Conservation (phyloP, 2,113 vertebrate genomes). For the Chrysochloris asiatica region DNA sequence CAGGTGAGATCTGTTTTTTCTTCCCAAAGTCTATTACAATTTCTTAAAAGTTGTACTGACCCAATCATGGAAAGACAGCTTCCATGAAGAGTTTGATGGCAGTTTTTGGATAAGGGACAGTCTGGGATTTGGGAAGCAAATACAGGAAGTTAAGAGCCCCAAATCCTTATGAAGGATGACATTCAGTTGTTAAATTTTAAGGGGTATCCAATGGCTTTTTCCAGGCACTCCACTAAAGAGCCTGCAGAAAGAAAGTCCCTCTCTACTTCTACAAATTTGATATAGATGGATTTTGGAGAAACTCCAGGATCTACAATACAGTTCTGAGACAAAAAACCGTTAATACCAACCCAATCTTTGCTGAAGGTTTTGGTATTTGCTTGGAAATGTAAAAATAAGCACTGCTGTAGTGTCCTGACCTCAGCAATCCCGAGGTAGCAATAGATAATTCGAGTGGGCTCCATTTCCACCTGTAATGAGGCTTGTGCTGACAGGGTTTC, state of each 20-base stretch:
- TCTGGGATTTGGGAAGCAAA: neutral
- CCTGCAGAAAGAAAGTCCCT: slow-evolving; percentile 99
- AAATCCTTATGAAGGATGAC: slow-evolving; percentile 86
- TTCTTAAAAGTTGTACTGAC: slow-evolving; percentile 62
- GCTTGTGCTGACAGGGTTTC: slow-evolving; percentile 82
- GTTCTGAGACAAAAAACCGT: slow-evolving; percentile 95
- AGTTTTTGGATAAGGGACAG: slow-evolving; percentile 59
- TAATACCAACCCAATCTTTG: slow-evolving; percentile 91
- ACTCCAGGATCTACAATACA: slow-evolving; percentile 86
- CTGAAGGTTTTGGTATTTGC: slow-evolving; percentile 91
- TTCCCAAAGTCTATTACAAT: slow-evolving; percentile 24
- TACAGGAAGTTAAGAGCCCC: slow-evolving; percentile 74
- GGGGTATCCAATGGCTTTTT: slow-evolving; percentile 96
- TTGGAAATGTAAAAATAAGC: slow-evolving; percentile 96
- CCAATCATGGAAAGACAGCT: neutral
- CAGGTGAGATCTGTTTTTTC: slow-evolving; percentile 45
- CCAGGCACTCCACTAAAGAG: slow-evolving; percentile 98
- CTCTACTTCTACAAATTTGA: slow-evolving; percentile 99
- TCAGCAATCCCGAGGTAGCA: slow-evolving; percentile 97
- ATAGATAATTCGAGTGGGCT: slow-evolving; percentile 90
- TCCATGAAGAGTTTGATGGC: slow-evolving; percentile 56
- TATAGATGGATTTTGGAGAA: slow-evolving; percentile 90
- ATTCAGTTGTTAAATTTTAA: slow-evolving; percentile 95
- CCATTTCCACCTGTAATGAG: slow-evolving; percentile 83
- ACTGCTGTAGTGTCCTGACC: slow-evolving; percentile 96